Evolutionary conservation across 2,797 vertebrate species (phyloP), one percentile per base, ranked within the genome.

Genomic region (Scomberomorus guttatus): DNA sequence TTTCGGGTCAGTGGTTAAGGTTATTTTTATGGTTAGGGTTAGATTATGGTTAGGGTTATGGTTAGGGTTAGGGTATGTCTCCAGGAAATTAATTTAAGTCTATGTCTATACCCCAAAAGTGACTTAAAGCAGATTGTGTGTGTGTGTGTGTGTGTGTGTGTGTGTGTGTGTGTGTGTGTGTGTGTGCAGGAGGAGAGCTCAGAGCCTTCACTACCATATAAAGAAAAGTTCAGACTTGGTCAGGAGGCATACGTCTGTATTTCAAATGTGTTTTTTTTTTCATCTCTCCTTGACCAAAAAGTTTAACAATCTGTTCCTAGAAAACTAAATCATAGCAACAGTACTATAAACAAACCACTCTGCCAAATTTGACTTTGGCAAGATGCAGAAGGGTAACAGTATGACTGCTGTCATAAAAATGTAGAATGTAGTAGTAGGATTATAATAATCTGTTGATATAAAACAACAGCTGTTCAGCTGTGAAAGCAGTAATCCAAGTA

Each of bases 151-250:
- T 63, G 58, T 44, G 39, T 32, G 29, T 6, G 44, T 60, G 57
- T 37, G 68, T 25, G 69, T 55, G 51, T 63, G 60, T 46, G 37
- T 56, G 51, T 73, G 59, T 63, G 32, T 62, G 57, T 42, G 48
- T 72, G 71, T 22, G 60, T 55, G 64, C 18, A 27, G 37, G 20
- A 34, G 12, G 24, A 32, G 46, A 25, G 58, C 18, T 50, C 46
- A 50, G 46, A 50, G 64, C 58, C 75, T 68, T 69, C 17, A 80
- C 68, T 59, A 74, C 87, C 85, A 86, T 90, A 87, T 89, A 90
- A 89, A 86, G 85, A 63, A 50, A 66, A 48, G 32, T 14, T 46
- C 52, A 32, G 37, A 34, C 25, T 22, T 63, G 42, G 6, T 56
- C 24, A 44, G 39, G 48, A 42, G 48, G 48, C 29, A 34, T 18